Conservation (phyloP, 1,140 invertebrate genomes). For the Drosophila hydei region DNA sequence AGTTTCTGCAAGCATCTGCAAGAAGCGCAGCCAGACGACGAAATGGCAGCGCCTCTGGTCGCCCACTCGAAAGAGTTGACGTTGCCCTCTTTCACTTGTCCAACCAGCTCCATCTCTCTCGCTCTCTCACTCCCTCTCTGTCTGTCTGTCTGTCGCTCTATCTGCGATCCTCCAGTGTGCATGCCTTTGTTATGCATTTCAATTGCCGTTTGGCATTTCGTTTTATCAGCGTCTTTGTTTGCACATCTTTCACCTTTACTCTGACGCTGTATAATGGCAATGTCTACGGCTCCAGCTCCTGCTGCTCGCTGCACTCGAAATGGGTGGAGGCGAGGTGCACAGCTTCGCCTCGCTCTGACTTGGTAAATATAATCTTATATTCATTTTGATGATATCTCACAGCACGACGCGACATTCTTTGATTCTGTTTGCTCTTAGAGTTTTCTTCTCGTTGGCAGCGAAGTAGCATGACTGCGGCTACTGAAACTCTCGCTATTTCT, state of each 20-base stretch:
- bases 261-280: conserved; percentile 47
- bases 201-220: conserved; percentile 80
- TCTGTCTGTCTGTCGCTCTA: neutral
- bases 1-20: conserved; percentile 20
- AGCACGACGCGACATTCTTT: conserved; percentile 46
- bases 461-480: conserved; percentile 27
- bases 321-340: neutral
- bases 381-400: conserved; percentile 75
- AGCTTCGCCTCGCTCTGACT: conserved; percentile 12
- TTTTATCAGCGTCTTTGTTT: conserved; percentile 80
- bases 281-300: neutral
- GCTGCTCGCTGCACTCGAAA: neutral
- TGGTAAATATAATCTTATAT: conserved; percentile 77
- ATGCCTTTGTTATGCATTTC: conserved; percentile 74
- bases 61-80: conserved; percentile 65
- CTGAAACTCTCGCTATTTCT: conserved; percentile 19
- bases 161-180: conserved; percentile 25
- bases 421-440: conserved; percentile 57
- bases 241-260: conserved; percentile 58
- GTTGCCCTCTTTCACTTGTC: conserved; percentile 68
- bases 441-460: conserved; percentile 22
- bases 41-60: conserved; percentile 68
- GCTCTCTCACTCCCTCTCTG: neutral
- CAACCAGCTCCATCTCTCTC: conserved; percentile 11
- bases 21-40: conserved; percentile 53